Conservation (phyloP, 2,888 invertebrate species). For the Phyllotreta striolata region DNA sequence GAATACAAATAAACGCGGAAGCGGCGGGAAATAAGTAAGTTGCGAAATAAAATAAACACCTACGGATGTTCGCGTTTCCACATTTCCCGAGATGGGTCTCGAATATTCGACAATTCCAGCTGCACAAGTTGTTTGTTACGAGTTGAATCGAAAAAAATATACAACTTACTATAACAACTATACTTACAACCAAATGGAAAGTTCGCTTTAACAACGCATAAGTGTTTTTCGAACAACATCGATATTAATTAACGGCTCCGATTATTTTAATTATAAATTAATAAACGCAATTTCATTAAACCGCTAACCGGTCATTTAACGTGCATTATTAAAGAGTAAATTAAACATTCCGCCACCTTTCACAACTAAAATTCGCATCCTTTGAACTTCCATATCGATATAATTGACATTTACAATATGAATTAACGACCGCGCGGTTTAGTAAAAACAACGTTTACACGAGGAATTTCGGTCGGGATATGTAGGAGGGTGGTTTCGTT, state of each 20-base stretch:
- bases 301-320: conserved; percentile 10
- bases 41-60: conserved; percentile 24
- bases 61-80: conserved; percentile 7
- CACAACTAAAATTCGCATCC: conserved; percentile 19
- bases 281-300: conserved; percentile 18
- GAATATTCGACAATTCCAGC: too few species aligned
- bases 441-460: too few species aligned
- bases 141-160: too few species aligned
- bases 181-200: too few species aligned
- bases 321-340: conserved; percentile 22
- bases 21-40: conserved; percentile 18
- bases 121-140: too few species aligned
- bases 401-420: neutral
- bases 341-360: conserved; percentile 24
- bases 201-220: too few species aligned
- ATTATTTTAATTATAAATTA: conserved; percentile 10
- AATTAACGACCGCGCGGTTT: conserved; percentile 2
- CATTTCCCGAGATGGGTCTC: too few species aligned
- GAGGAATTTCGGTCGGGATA: too few species aligned
- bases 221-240: neutral
- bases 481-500: too few species aligned
- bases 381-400: conserved; percentile 18
- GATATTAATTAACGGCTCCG: neutral
- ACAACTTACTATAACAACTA: too few species aligned
- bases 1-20: conserved; percentile 21